Evolutionary conservation across 2,797 vertebrate genomes (phyloP), one percentile per base, ranked within the genome.

Genomic region (Spea hammondii): DNA sequence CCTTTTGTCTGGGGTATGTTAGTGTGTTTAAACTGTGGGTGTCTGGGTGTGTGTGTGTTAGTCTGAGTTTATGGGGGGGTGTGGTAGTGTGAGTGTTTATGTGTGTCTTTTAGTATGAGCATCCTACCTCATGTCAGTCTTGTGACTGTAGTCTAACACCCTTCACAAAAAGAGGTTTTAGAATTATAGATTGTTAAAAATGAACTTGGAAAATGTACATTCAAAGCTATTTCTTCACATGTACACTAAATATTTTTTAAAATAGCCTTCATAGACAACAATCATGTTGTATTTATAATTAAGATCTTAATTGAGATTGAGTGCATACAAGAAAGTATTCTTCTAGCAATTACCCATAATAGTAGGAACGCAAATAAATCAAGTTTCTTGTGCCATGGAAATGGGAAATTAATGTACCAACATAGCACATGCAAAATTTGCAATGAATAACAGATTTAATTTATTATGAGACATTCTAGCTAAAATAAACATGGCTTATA

Each of bases 241-340:
- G 7, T 49, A 60, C 50, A 57, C 44, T 17, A 77, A 55, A 14
- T 50, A 65, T 65, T 77, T 65, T 71, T 47, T 54, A 71, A 70
- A 70, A 70, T 71, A 50, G 49, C 57, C 51, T 77, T 77, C 49
- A 62, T 50, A 65, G 54, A 78, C 45, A 65, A 72, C 55, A 72
- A 64, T 55, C 10, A 8, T 78, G 69, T 72, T 72, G 50, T 69
- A 60, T 78, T 78, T 78, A 54, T 44, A 65, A 72, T 70, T 69
- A 70, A 70, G 8, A 59, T 71, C 13, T 44, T 71, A 78, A 71
- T 78, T 78, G 44, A 65, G 50, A 64, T 71, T 71, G 5, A n/a
- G 69, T 72, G 49, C 68, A 47, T 77, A 70, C 51, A 45, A 60
- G 17, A 77, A 70, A 70, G 54, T 70, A 48, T 54, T 70, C 67